Base-by-base conservation (phyloP, 2,888 invertebrate species). In the Cataglyphis albicans region DNA sequence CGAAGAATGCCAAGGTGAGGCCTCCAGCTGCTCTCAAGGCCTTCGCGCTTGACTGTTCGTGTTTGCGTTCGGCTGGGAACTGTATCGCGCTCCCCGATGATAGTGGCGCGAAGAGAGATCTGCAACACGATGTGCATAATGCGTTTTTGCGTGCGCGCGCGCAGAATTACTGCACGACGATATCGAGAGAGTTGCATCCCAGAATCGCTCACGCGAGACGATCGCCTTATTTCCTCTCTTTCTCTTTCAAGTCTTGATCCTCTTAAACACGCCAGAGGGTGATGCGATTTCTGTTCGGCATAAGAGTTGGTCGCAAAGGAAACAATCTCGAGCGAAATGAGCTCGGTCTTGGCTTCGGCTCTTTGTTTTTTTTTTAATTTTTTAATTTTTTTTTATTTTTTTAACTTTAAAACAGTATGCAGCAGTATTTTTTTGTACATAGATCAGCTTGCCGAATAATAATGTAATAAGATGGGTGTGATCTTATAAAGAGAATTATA, bases 1-100 rank as follows among this genome's bases (percentile, higher is more conserved):
- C 63, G 70, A 75, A 72, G 63, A 81, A 83, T 85, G 67, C 81
- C 81, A 85, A 85, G 81, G 74, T 75, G 59, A 81, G 44, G 70
- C 65, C 75, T 82, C 61, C 78, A 82, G 78, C 67, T 61, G 78
- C 44, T 67, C 59, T 35, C 82, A 68, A 82, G 82, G 78, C 15
- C 81, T 63, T 25, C 38, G 75, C 38, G 61, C 81, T 29, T 63
- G 61, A 38, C 48, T 63, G 61, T 81, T 38, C 12, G 65, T 64
- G 65, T 64, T 64, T 70, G 57, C 74, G 18, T 44, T 44, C 18
- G 35, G 70, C 48, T 74, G 73, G 35, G 29, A 73, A 81, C 75
- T 74, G 63, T 72, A 81, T 72, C 81, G 81, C 61, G 55, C 38
- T 21, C 15, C 52, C 7, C 38, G 35, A 44, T 59, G 57, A 76